Evolutionary conservation across 2,113 vertebrate genomes (phyloP).

Genomic region (Anolis sagrei): DNA sequence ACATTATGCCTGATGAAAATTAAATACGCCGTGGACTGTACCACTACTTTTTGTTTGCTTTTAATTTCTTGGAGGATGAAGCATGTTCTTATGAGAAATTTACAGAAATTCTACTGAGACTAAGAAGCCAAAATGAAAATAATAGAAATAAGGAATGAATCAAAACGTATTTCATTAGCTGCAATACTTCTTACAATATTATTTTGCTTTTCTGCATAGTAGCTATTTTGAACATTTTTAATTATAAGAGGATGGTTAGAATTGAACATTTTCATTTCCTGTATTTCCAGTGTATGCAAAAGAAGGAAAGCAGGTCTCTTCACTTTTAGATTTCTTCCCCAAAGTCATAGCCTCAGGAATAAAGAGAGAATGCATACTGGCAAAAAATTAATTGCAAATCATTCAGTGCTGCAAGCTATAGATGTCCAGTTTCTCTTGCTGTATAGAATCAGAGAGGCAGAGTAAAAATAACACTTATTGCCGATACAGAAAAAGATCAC

Average conservation of each 20-base stretch:
- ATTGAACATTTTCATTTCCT: not conserved
- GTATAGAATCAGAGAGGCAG: not conserved
- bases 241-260: fast-evolving
- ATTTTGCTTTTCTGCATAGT: not conserved
- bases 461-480: not conserved
- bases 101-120: not conserved
- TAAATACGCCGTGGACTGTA: too few relatives aligned
- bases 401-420: not conserved
- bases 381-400: not conserved
- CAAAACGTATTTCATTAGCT: not conserved
- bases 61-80: not conserved
- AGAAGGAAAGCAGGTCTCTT: not conserved
- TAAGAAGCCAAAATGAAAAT: not conserved
- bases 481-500: constrained; percentile 15
- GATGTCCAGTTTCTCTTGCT: not conserved
- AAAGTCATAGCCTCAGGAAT: constrained; percentile 22
- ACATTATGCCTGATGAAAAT: too few relatives aligned
- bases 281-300: constrained; percentile 11
- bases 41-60: too few relatives aligned
- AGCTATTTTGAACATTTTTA: not conserved
- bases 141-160: not conserved
- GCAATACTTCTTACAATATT: not conserved
- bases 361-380: not conserved
- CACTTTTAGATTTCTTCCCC: not conserved
- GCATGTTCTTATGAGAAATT: not conserved